Conservation (phyloP, 2,888 invertebrate species). For the Campoletis raptor region DNA sequence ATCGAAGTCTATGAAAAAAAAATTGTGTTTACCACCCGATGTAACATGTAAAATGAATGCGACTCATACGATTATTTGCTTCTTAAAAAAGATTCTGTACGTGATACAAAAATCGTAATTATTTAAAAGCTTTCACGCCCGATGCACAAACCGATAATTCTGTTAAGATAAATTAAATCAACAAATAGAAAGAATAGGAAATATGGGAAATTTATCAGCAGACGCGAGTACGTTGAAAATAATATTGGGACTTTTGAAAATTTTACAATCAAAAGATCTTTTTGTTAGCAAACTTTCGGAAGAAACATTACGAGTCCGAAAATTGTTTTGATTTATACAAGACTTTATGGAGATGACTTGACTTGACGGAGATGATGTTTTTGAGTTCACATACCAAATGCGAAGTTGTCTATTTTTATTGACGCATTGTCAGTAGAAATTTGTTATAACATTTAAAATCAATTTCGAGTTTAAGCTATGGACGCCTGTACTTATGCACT, state of each 20-base stretch:
- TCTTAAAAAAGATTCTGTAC: background rate
- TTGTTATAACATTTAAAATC: no score
- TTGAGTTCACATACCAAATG: no score
- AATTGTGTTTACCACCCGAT: background rate
- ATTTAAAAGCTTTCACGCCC: background rate
- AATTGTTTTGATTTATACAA: no score
- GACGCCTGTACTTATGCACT: no score
- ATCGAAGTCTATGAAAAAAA: background rate
- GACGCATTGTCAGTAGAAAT: no score
- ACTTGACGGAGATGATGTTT: no score
- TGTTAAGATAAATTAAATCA: background rate
- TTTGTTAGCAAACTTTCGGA: background rate
- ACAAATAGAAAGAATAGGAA: background rate
- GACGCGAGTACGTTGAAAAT: background rate
- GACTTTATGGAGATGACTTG: no score
- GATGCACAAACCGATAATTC: background rate
- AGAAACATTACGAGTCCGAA: no score
- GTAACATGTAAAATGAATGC: background rate
- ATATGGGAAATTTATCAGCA: background rate
- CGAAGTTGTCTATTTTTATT: no score
- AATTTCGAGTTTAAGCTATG: no score
- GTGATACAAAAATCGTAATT: background rate
- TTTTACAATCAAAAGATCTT: background rate
- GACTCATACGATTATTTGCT: background rate
- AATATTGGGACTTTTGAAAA: background rate